Conservation (phyloP, 2,797 vertebrate species). For the Miichthys miiuy region DNA sequence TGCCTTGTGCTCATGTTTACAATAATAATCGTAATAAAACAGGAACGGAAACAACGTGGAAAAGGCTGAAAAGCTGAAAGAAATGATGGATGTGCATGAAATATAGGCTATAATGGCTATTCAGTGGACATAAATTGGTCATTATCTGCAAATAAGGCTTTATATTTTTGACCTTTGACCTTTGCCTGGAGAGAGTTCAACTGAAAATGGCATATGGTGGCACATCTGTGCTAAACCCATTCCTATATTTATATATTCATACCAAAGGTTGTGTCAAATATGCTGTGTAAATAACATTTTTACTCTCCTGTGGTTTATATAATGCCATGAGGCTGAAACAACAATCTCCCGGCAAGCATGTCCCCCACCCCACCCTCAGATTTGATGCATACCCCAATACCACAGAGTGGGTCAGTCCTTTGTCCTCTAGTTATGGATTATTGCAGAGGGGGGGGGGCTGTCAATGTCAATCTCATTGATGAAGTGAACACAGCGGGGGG, state of each 20-base stretch:
- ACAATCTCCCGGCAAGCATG: not conserved
- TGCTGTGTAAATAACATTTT: not conserved
- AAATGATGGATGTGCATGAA: not conserved
- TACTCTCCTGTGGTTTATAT: not conserved
- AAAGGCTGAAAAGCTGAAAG: no score
- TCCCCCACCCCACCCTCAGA: not conserved
- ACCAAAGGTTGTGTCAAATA: not conserved
- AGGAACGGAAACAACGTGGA: not conserved
- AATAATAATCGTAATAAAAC: not conserved
- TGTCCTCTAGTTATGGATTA: constrained; percentile 82
- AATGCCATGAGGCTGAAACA: not conserved
- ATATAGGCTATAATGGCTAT: not conserved
- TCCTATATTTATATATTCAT: not conserved
- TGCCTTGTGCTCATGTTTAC: constrained; percentile 29
- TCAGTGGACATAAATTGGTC: constrained; percentile 12
- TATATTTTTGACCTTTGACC: constrained; percentile 39
- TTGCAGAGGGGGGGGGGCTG: constrained; percentile 46
- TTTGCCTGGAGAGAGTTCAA: not conserved
- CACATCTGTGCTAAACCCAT: not conserved
- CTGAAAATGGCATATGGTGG: constrained; percentile 1
- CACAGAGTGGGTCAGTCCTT: constrained; percentile 68
- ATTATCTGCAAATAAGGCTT: constrained; percentile 13
- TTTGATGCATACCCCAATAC: constrained; percentile 36
- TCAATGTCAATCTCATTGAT: constrained; percentile 67
- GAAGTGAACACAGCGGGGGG: constrained; percentile 69